Conservation (phyloP, 64 coral and sea anemone genomes). For the Cladopsammia gracilis region DNA sequence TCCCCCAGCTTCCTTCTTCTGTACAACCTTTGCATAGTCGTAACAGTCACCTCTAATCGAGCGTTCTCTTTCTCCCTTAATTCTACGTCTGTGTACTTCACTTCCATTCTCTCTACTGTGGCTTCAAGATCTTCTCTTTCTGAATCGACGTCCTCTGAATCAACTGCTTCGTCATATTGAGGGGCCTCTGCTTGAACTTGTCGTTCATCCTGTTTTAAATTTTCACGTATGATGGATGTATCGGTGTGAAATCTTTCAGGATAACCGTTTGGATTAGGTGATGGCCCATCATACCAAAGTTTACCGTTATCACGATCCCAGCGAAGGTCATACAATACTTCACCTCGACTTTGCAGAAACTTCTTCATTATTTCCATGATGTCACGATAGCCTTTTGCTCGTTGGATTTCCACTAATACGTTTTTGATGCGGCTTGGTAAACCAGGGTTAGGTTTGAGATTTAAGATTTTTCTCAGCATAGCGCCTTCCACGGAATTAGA, state of each 20-base stretch:
- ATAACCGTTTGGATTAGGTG: background rate
- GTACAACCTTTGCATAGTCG: conserved; percentile 36
- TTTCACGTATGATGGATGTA: background rate
- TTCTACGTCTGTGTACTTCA: background rate
- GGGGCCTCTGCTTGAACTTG: background rate
- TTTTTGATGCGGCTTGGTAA: conserved; percentile 41
- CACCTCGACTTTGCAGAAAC: conserved; percentile 33
- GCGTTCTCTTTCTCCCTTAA: background rate
- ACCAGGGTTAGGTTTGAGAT: background rate
- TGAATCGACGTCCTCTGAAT: background rate
- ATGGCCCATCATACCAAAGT: background rate
- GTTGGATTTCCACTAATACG: background rate
- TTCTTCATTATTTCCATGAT: conserved; percentile 22
- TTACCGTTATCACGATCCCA: conserved; percentile 30
- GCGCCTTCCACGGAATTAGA: conserved; percentile 15
- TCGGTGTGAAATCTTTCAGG: background rate
- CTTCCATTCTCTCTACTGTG: conserved; percentile 12
- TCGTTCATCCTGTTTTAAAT: background rate
- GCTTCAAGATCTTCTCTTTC: background rate
- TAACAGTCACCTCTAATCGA: conserved; percentile 14
- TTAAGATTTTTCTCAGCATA: conserved; percentile 30
- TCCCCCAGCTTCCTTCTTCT: background rate
- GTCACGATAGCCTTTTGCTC: conserved; percentile 16
- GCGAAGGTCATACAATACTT: conserved; percentile 58
- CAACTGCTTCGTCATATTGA: background rate